Evolutionary conservation across 2,113 vertebrate genomes (phyloP), one percentile per base, ranked within the genome.

Genomic region (Odocoileus hemionus): DNA sequence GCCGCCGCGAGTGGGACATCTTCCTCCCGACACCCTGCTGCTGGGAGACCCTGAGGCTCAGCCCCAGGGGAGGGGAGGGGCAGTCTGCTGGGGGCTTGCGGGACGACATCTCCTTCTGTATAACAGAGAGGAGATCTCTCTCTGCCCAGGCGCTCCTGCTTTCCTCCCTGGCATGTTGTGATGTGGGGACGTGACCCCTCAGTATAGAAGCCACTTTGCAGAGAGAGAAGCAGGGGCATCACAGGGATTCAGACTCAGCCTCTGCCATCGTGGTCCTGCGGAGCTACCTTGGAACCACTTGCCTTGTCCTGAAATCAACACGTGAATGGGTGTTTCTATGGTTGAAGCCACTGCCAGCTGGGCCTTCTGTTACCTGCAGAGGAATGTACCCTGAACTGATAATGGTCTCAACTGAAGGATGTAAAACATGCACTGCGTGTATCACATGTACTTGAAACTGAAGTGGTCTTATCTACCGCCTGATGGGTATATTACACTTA

Each of bases 141-240:
- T 61, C 16, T 10, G 36, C 15, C 3, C 16, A 1, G 9, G 33
- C 0, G 2, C 0, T 43, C 15, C 30, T n/a, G 50, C 70, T 64
- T 74, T 39, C 52, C 87, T 89, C 14, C 50, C 30, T 76, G 36
- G 36, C 7, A 28, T 33, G 6, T 25, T 8, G 10, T 64, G 43
- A 6, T 23, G 12, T 17, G 39, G 58, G 11, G 19, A 14, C 11
- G 26, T 54, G 54, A 87, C 15, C 14, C 30, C 39, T 60, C 14
- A 43, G 10, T 55, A 8, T 39, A 23, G n/a, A 79, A 78, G 25
- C 9, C 58, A 23, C 30, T 79, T 45, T n/a, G 39, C 30, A 14
- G 10, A 90, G 33, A 55, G 43, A 36, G 45, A 55, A 21, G 43
- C 23, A 28, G 64, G 33, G 61, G 39, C 12, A 33, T 45, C 17